Evolutionary conservation across 2,888 invertebrate genomes (phyloP), one percentile per base, ranked within the genome.

Genomic region (Tenthredo scrophulariae): DNA sequence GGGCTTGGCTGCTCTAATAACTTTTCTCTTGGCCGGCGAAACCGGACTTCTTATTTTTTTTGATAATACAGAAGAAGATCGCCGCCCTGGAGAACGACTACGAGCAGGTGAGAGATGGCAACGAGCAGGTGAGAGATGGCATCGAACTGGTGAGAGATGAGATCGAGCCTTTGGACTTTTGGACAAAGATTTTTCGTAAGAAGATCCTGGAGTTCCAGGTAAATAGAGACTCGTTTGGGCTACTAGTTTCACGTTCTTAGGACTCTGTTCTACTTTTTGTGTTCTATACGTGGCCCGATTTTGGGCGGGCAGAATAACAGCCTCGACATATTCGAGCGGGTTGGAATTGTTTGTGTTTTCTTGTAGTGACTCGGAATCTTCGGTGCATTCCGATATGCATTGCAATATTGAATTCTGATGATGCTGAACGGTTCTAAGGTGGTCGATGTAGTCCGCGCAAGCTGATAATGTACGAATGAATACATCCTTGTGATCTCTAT

Each of bases 391-490:
- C 13, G 50, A 26, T 10, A 83, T 83, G 43, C 83, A 83, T 18
- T 83, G 29, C 15, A 83, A 50, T 5, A 50, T 50, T 7, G 54
- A 54, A 9, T 29, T 67, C 9, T n/a, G 29, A 4, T 37, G 29
- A 40, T 18, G 13, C 26, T 22, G 33, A 40, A 62, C 7, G 37
- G 46, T 15, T 46, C 26, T 18, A 0, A 33, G 2, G 13, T 80
- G 33, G 0, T 62, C 22, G 13, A 40, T 62, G 84, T 92, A 92
- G 5, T 89, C 88, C 46, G 90, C 86, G 7, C 91, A 90, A 4
- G 90, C 87, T 22, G 86, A 88, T 3, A 92, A 79, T 0, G 91
- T 91, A 84, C 89, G 88, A 10, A 91, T 75, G 18, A 92, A 91
- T 26, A 89, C 87, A 0, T 54, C 72, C 9, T 85, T 87, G 0